phyloP scores from a whole-genome alignment of 2,888 invertebrate species.

The Salticus scenicus region DNA sequence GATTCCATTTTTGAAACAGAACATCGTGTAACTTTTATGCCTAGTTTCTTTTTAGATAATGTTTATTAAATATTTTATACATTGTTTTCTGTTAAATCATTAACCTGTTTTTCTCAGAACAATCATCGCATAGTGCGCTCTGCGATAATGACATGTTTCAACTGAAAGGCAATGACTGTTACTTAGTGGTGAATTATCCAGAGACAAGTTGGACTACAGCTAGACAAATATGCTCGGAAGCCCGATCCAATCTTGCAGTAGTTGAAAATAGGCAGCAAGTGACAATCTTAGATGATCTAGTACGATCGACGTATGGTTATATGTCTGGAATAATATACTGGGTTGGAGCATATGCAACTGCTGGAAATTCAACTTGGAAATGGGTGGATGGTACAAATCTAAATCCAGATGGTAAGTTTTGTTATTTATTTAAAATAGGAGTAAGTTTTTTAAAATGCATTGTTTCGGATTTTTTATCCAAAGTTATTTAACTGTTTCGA shows the following conservation, averaged over 20 bases:
- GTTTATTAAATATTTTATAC: too few species aligned
- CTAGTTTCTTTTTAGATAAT: too few species aligned
- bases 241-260: conserved; percentile 82
- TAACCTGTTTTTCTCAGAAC: conserved; percentile 75
- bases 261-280: conserved; percentile 83
- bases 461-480: too few species aligned
- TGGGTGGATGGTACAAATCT: conserved; percentile 83
- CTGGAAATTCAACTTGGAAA: conserved; percentile 77
- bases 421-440: too few species aligned
- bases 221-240: conserved; percentile 83
- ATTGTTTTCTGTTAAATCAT: too few species aligned
- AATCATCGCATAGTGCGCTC: conserved; percentile 78
- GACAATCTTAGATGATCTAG: conserved; percentile 82
- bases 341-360: conserved; percentile 80
- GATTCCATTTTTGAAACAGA: too few species aligned
- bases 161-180: conserved; percentile 84
- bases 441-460: too few species aligned
- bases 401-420: conserved; percentile 80
- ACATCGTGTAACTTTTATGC: too few species aligned
- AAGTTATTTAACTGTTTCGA: too few species aligned
- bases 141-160: conserved; percentile 83
- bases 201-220: conserved; percentile 85
- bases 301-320: conserved; percentile 83
- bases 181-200: conserved; percentile 85
- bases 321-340: conserved; percentile 85